These are phyloP conservation scores for Diploscapter pachys DNA, from an alignment of 1,140 invertebrate species.

Conservation along the genomic window DNA sequence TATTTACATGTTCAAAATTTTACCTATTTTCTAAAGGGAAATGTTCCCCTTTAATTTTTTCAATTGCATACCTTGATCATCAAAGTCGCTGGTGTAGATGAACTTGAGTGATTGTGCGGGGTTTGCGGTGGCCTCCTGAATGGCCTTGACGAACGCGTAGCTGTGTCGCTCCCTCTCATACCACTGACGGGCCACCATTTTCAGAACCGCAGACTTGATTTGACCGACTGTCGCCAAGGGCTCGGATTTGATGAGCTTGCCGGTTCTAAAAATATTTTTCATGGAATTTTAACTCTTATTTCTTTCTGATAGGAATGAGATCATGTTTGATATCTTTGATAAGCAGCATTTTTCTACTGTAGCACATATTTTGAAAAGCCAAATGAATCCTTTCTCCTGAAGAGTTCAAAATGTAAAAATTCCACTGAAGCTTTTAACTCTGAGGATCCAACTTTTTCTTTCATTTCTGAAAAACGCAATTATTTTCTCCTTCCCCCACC, in stretches of 20 bases:
- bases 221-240: conserved; percentile 90
- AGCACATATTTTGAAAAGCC: too few relatives aligned
- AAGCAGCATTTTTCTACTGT: too few relatives aligned
- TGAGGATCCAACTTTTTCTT: too few relatives aligned
- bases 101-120: conserved; percentile 66
- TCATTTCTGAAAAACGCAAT: too few relatives aligned
- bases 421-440: too few relatives aligned
- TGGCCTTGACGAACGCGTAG: conserved; percentile 81
- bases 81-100: conserved; percentile 85
- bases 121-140: conserved; percentile 68
- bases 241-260: conserved; percentile 78
- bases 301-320: not conserved
- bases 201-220: conserved; percentile 84
- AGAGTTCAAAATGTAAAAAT: too few relatives aligned
- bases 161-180: conserved; percentile 68
- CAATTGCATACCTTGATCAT: conserved; percentile 73
- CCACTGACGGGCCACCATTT: conserved; percentile 98
- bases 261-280: conserved; percentile 24
- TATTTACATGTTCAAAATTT: too few relatives aligned
- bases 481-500: conserved; percentile 66
- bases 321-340: too few relatives aligned
- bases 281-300: conserved; percentile 6
- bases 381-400: too few relatives aligned
- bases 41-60: not conserved
- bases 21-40: not conserved